phyloP scores from a whole-genome alignment of 2,113 vertebrate genomes.

The Syrmaticus mikado region DNA sequence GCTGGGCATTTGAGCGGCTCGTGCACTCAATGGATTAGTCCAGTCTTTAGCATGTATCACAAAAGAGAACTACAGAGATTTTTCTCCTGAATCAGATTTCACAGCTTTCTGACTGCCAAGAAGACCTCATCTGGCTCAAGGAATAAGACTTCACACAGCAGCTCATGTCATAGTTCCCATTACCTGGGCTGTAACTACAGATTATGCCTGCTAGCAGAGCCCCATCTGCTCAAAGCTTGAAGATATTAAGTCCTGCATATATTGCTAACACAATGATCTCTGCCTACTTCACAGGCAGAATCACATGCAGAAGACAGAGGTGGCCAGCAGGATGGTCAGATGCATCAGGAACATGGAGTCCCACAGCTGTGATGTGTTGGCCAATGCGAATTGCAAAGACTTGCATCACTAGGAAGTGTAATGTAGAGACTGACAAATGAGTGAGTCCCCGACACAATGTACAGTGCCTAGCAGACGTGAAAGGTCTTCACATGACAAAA shows the following conservation, averaged over 20 bases:
- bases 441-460: background rate
- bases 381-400: background rate
- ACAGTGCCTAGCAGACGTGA: background rate
- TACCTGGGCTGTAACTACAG: background rate
- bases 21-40: background rate
- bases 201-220: background rate
- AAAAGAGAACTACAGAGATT: background rate
- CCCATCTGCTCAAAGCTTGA: background rate
- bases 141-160: background rate
- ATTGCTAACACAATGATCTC: background rate
- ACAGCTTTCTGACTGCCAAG: background rate
- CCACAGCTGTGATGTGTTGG: background rate
- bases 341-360: background rate
- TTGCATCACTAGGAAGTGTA: background rate
- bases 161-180: background rate
- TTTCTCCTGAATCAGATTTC: background rate
- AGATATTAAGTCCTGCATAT: background rate
- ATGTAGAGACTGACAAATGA: rapidly evolving
- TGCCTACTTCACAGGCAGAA: background rate
- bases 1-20: background rate
- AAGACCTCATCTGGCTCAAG: background rate
- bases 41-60: background rate
- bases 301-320: background rate
- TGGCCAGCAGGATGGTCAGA: background rate
- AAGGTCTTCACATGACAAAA: background rate